phyloP scores from a whole-genome alignment of 2,113 vertebrate genomes.

The Chascanopsetta lugubris region DNA sequence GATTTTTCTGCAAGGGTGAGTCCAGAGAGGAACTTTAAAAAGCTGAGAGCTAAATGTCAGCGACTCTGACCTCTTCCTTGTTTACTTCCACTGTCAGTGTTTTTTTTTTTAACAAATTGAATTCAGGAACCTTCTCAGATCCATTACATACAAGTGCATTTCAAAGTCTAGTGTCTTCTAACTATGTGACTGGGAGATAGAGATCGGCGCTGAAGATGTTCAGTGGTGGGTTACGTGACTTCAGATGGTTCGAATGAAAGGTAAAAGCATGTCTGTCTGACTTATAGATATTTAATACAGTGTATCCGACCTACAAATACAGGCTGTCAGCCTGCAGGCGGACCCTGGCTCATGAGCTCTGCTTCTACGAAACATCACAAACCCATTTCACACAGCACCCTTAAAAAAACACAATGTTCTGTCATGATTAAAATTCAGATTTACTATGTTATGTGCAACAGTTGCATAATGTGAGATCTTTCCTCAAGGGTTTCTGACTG shows the following conservation, averaged over 20 bases:
- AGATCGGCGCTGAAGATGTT: not conserved
- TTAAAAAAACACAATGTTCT: not conserved
- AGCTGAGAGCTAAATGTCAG: conserved; percentile 71
- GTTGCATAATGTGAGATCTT: no score
- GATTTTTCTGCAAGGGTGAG: conserved; percentile 58
- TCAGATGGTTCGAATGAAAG: conserved; percentile 26
- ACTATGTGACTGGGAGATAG: not conserved
- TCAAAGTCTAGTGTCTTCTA: conserved; percentile 20
- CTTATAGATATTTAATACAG: conserved; percentile 38
- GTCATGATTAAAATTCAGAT: no score
- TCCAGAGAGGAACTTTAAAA: conserved; percentile 43
- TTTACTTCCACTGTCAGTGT: conserved; percentile 26
- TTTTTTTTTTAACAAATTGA: conserved; percentile 21
- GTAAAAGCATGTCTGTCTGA: conserved; percentile 1
- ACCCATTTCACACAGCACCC: not conserved
- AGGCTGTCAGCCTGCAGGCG: conserved; percentile 15
- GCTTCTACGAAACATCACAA: conserved; percentile 34
- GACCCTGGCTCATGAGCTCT: not conserved
- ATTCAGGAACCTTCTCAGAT: not conserved
- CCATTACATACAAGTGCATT: conserved; percentile 15
- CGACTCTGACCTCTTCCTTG: conserved; percentile 28
- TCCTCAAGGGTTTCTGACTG: no score
- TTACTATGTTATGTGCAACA: no score
- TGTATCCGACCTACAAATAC: conserved; percentile 29
- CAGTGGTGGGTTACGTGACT: not conserved